A percentile compares a stretch with the other conserved stretches of the same genome.
phyloP scores from a whole-genome alignment of 92 coral and sea anemone species.

The Zoanthus sociatus region DNA sequence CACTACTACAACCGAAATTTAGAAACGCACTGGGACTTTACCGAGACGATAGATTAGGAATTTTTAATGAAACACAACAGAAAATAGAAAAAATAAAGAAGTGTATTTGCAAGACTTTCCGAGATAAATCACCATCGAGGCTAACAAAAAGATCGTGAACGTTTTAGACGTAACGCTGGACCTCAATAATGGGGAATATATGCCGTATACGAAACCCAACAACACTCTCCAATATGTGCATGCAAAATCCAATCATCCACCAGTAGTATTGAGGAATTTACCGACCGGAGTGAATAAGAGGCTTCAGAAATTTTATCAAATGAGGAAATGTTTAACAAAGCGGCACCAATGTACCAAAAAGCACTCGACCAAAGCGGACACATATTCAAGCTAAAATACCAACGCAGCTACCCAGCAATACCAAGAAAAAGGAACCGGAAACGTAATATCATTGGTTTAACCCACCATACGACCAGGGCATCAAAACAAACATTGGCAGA shows the following conservation, averaged over 20 bases:
- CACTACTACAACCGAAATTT: neutral
- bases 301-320: too few species aligned
- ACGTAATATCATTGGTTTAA: slow-evolving; percentile 8
- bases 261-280: neutral
- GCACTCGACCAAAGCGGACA: slow-evolving; percentile 35
- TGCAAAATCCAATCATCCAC: slow-evolving; percentile 15
- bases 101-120: neutral
- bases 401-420: neutral
- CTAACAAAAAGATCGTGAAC: neutral
- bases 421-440: neutral
- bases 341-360: neutral
- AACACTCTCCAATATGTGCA: slow-evolving; percentile 1
- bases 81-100: neutral
- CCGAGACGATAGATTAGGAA: neutral
- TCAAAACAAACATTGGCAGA: too few species aligned
- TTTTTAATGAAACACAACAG: neutral
- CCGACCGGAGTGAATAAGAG: too few species aligned
- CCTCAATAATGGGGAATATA: slow-evolving; percentile 13
- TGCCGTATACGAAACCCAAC: slow-evolving; percentile 24
- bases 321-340: too few species aligned
- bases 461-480: neutral
- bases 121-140: neutral
- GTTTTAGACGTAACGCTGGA: too few species aligned
- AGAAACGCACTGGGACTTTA: neutral
- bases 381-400: neutral